These are phyloP conservation scores for Oryzias melastigma DNA, from an alignment of 2,113 vertebrate genomes.

Conservation along the genomic window DNA sequence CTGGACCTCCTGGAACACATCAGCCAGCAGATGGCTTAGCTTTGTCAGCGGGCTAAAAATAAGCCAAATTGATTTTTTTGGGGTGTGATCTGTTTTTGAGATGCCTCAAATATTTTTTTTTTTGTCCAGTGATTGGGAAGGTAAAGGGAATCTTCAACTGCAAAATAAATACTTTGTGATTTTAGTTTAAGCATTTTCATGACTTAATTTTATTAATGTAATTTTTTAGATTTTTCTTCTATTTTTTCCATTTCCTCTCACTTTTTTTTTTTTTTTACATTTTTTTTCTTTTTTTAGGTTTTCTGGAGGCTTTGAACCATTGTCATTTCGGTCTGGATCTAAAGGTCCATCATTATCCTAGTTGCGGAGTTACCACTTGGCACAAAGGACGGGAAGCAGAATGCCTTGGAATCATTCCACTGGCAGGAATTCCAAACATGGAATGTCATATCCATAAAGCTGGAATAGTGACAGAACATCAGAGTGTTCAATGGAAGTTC, in stretches of 20 bases:
- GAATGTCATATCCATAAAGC: background rate
- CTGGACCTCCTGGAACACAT: slow-evolving; percentile 47
- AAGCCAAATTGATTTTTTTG: no score
- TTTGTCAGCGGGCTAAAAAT: background rate
- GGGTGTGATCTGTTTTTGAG: no score
- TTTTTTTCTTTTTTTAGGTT: no score
- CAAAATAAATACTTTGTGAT: no score
- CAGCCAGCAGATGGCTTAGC: slow-evolving; percentile 28
- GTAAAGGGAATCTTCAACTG: background rate
- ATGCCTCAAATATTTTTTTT: no score
- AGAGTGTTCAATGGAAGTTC: background rate
- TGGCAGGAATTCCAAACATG: background rate
- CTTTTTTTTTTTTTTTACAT: no score
- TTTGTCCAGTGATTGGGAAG: background rate
- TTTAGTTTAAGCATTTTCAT: background rate
- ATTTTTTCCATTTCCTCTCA: no score
- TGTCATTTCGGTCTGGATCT: no score
- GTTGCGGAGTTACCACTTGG: no score
- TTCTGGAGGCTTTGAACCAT: no score
- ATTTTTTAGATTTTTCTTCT: background rate
- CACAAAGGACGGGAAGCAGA: no score
- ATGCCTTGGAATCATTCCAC: background rate
- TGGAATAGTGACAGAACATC: background rate
- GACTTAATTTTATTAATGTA: background rate
- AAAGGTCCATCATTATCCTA: no score